phyloP scores from a whole-genome alignment of 2,113 vertebrate species.

The Alectura lathami region DNA sequence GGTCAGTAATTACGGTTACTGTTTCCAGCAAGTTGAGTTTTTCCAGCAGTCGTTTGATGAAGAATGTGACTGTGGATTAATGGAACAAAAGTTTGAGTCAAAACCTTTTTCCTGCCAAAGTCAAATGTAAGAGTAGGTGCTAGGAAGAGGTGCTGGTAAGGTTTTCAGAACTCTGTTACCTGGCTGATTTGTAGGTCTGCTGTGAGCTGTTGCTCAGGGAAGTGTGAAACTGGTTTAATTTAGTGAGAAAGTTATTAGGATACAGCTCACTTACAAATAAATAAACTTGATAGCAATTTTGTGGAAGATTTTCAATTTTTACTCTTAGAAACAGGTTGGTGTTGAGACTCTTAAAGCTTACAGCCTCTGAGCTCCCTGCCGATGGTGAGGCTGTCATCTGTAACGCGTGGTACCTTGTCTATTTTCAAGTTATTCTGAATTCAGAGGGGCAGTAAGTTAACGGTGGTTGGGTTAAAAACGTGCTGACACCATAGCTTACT shows the following conservation, averaged over 20 bases:
- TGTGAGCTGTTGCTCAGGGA: not conserved
- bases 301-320: not conserved
- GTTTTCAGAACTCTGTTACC: constrained; percentile 18
- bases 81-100: constrained; percentile 18
- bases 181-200: not conserved
- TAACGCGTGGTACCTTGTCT: not conserved
- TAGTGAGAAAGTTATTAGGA: not conserved
- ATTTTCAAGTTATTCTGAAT: not conserved
- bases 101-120: constrained; percentile 39
- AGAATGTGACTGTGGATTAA: constrained; percentile 55
- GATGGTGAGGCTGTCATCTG: not conserved
- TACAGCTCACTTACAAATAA: not conserved
- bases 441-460: not conserved
- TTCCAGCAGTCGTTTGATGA: constrained; percentile 54
- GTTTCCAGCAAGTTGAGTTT: constrained; percentile 64
- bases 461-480: not conserved
- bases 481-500: not conserved
- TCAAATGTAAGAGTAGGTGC: not conserved
- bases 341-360: not conserved
- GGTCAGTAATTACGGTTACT: constrained; percentile 56
- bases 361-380: not conserved
- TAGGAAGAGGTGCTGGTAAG: constrained; percentile 32
- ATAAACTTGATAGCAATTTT: not conserved
- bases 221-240: not conserved
- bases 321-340: not conserved